Conservation (phyloP, 2,797 vertebrate species). For the Odontamblyopus lacepedii region DNA sequence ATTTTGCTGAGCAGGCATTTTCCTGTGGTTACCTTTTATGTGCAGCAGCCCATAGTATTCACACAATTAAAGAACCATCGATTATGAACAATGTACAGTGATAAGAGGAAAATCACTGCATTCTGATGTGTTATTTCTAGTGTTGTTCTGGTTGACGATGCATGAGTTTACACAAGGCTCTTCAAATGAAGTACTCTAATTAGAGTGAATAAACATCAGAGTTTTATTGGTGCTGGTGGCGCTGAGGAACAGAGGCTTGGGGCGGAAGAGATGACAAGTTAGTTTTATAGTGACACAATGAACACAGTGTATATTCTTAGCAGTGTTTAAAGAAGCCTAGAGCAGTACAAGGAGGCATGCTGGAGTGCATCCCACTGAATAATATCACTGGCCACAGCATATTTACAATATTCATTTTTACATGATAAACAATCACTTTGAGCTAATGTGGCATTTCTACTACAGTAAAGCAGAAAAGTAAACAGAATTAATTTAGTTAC, state of each 20-base stretch:
- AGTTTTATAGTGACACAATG: neutral
- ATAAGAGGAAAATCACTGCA: conserved; percentile 16
- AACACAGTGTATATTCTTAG: conserved; percentile 4
- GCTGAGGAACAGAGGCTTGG: conserved; percentile 27
- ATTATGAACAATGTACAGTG: neutral
- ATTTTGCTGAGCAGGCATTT: conserved; percentile 35
- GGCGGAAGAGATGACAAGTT: conserved; percentile 6
- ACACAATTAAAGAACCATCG: neutral
- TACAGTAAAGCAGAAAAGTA: neutral
- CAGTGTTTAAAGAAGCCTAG: conserved; percentile 2
- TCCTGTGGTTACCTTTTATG: conserved; percentile 34
- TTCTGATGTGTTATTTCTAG: conserved; percentile 31
- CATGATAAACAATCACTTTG: neutral
- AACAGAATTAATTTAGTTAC: neutral
- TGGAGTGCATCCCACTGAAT: neutral
- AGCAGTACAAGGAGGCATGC: neutral
- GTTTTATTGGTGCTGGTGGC: conserved; percentile 41
- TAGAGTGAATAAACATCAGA: conserved; percentile 62
- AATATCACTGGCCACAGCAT: neutral
- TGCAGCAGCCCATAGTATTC: conserved; percentile 19
- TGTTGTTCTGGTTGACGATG: conserved; percentile 38
- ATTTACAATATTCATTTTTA: neutral
- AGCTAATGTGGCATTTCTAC: neutral
- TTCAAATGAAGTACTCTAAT: conserved; percentile 67
- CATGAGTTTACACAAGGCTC: conserved; percentile 47